phyloP scores from a whole-genome alignment of 1,140 invertebrate genomes.

The Drosophila repletoides region DNA sequence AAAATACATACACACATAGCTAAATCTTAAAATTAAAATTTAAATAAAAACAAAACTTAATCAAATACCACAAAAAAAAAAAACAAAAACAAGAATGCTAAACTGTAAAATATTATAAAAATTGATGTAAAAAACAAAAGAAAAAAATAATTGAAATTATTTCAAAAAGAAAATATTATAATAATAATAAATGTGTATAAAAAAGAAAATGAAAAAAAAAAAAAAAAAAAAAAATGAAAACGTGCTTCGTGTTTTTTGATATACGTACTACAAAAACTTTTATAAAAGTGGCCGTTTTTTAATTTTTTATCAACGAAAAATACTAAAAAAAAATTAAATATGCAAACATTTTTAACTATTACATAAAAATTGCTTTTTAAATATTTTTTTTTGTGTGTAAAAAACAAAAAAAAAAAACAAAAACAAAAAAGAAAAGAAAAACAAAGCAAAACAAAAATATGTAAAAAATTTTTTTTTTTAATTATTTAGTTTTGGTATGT shows the following conservation, averaged over 20 bases:
- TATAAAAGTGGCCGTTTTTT: constrained; percentile 44
- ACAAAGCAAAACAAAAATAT: too few species aligned
- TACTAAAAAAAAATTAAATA: constrained; percentile 7
- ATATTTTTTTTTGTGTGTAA: constrained; percentile 34
- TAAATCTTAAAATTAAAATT: constrained; percentile 78
- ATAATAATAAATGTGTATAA: constrained; percentile 59
- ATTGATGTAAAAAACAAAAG: constrained; percentile 60
- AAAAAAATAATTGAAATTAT: constrained; percentile 55
- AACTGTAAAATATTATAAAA: constrained; percentile 68
- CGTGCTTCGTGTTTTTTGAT: constrained; percentile 63
- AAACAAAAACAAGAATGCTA: constrained; percentile 65
- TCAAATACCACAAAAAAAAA: too few species aligned
- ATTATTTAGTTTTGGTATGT: constrained; percentile 72
- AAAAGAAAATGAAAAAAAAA: constrained; percentile 37
- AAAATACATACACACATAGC: constrained; percentile 48
- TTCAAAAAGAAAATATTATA: constrained; percentile 58
- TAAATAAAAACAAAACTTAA: constrained; percentile 64
- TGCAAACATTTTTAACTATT: constrained; percentile 41
- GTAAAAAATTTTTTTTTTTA: constrained; percentile 40
- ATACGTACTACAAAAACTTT: constrained; percentile 43
- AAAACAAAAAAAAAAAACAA: constrained; percentile 30
- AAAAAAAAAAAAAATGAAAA: constrained; percentile 44
- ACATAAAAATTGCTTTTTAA: constrained; percentile 38
- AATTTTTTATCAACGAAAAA: constrained; percentile 39
- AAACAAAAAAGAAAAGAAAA: constrained; percentile 32